Conservation (phyloP, 2,113 vertebrate species). For the Tetrax tetrax region DNA sequence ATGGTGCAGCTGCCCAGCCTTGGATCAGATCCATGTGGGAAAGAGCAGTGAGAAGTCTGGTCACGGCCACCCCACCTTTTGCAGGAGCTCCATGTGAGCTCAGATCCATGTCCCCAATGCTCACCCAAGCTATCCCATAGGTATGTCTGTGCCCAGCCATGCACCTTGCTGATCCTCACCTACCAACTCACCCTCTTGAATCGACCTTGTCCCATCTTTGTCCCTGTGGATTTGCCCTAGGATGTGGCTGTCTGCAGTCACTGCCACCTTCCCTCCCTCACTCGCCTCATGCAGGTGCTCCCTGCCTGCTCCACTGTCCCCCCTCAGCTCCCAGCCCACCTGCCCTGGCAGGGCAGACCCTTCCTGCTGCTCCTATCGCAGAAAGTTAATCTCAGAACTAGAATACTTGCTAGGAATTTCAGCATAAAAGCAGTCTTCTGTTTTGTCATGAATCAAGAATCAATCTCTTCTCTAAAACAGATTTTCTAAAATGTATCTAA, state of each 20-base stretch:
- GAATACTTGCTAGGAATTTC: neutral
- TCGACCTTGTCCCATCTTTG: neutral
- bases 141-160: neutral
- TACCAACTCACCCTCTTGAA: accelerated
- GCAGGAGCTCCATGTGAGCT: neutral
- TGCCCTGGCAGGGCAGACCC: neutral
- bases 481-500: neutral
- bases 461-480: neutral
- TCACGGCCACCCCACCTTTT: neutral
- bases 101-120: neutral
- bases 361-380: neutral
- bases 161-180: neutral
- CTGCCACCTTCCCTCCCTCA: neutral
- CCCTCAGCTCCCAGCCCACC: neutral
- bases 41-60: neutral
- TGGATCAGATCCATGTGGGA: neutral
- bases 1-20: neutral
- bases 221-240: neutral
- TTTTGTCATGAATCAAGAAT: neutral
- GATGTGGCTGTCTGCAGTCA: neutral
- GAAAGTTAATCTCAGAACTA: neutral
- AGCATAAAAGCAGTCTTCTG: neutral
- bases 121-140: neutral
- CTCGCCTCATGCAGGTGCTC: neutral
- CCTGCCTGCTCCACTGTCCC: neutral